Conservation (phyloP, 2,113 vertebrate species). For the Marmota monax region DNA sequence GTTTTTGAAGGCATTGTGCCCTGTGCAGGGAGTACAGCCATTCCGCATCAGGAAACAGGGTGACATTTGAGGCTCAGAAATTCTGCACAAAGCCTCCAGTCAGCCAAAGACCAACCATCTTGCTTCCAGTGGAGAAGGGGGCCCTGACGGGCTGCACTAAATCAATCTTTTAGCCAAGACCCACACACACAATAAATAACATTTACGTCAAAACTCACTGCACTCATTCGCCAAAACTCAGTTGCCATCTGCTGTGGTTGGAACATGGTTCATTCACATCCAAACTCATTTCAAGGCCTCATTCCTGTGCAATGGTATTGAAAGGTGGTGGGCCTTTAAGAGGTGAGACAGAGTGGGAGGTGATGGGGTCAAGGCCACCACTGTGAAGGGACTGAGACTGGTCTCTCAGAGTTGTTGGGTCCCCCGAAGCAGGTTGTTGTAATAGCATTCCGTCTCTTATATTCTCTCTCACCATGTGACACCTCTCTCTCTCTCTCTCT, state of each 20-base stretch:
- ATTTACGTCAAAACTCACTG: not conserved
- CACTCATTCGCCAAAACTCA: not conserved
- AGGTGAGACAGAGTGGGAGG: no score
- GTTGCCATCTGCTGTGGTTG: not conserved
- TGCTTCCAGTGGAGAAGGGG: not conserved
- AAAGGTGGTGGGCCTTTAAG: not conserved
- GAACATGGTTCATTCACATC: not conserved
- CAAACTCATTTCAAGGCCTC: not conserved
- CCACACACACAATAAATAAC: not conserved
- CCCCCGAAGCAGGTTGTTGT: not conserved
- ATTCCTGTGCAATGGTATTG: not conserved
- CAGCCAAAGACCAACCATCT: not conserved
- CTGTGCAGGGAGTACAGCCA: not conserved
- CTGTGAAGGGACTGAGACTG: not conserved
- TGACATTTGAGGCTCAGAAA: not conserved
- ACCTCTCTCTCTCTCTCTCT: not conserved
- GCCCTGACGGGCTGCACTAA: not conserved
- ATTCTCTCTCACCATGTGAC: not conserved
- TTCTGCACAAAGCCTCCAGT: slow-evolving; percentile 18
- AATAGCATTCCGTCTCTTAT: not conserved
- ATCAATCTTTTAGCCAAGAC: not conserved
- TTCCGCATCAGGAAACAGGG: not conserved
- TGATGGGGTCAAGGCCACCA: not conserved
- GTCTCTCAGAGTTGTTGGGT: not conserved
- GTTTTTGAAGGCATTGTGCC: not conserved